A percentile compares a stretch with the other conserved stretches of the same genome.
phyloP scores from a whole-genome alignment of 1,140 invertebrate species.

The Nasonia vitripennis region DNA sequence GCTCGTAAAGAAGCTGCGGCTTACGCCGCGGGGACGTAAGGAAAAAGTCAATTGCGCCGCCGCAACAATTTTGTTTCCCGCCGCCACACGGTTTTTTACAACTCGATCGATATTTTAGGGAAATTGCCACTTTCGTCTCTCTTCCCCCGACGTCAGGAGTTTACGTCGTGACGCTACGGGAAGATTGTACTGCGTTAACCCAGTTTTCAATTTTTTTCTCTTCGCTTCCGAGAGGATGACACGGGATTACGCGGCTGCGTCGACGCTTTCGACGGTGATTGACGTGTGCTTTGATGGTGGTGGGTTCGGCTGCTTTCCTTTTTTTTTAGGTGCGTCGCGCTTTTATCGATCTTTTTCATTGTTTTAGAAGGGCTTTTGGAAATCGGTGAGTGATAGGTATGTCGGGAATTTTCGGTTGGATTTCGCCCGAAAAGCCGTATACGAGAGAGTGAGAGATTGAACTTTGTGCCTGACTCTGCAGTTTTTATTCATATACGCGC shows the following conservation, averaged over 20 bases:
- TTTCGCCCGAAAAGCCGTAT: too few relatives aligned
- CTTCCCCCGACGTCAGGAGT: not conserved
- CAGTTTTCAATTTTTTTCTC: conserved; percentile 9
- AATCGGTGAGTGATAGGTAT: too few relatives aligned
- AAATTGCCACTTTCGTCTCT: not conserved
- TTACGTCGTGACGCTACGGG: not conserved
- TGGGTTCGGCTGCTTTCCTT: not conserved
- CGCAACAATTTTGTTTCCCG: not conserved
- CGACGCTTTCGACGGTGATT: not conserved
- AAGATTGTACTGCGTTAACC: not conserved
- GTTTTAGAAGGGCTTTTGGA: not conserved
- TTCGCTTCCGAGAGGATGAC: not conserved
- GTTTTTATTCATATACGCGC: too few relatives aligned
- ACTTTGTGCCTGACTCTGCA: too few relatives aligned
- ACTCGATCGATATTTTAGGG: conserved; percentile 23
- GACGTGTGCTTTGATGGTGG: not conserved
- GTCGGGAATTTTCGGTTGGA: too few relatives aligned
- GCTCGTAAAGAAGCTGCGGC: not conserved
- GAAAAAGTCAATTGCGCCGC: conserved; percentile 7
- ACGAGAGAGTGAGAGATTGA: too few relatives aligned
- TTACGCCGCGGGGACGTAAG: not conserved
- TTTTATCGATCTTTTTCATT: not conserved
- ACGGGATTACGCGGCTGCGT: not conserved
- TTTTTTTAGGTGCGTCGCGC: not conserved
- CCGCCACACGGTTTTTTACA: not conserved